Evolutionary conservation across 2,113 vertebrate genomes (phyloP).

Genomic region (Promerops cafer): DNA sequence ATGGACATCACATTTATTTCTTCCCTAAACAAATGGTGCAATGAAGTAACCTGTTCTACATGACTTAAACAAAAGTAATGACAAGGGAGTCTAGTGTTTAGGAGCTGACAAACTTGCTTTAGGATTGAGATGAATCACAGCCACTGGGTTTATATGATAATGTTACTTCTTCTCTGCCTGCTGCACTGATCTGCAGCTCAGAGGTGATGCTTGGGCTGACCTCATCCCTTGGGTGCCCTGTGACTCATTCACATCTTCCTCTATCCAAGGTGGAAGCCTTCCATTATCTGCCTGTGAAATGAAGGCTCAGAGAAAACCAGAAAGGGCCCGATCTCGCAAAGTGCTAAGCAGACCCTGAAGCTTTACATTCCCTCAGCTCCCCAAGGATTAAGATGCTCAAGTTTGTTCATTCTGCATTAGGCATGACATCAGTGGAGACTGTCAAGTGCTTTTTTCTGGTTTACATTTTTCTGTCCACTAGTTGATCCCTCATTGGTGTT

Average conservation of each 20-base stretch:
- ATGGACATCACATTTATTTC: not conserved
- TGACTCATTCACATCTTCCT: not conserved
- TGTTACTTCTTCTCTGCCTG: not conserved
- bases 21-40: not conserved
- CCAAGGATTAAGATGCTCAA: not conserved
- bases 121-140: not conserved
- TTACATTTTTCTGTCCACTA: not conserved
- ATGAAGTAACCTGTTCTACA: not conserved
- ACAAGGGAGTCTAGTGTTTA: not conserved
- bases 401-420: not conserved
- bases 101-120: not conserved
- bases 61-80: not conserved
- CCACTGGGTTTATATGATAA: not conserved
- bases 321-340: fast-evolving
- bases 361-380: not conserved
- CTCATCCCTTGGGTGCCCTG: not conserved
- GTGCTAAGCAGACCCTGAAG: not conserved
- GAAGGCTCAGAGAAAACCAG: fast-evolving
- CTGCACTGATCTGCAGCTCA: not conserved
- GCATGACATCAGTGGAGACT: not conserved
- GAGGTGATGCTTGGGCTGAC: not conserved
- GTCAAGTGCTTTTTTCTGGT: not conserved
- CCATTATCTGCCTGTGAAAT: not conserved
- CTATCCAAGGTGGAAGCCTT: not conserved
- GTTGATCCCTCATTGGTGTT: not conserved